Conservation (phyloP, 2,888 invertebrate species). For the Yponomeuta sedellus region DNA sequence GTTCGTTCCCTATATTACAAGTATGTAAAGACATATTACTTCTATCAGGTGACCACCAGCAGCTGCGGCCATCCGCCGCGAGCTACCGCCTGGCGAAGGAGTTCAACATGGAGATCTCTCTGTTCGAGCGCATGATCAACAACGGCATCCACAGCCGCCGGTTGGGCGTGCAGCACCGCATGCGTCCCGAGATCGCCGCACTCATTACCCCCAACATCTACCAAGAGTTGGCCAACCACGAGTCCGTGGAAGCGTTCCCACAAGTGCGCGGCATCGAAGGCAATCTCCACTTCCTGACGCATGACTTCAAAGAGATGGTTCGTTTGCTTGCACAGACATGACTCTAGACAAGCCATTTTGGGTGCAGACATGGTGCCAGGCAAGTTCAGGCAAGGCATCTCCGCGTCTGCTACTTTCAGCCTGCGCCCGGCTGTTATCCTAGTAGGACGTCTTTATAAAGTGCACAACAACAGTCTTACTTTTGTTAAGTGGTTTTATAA, state of each 20-base stretch:
- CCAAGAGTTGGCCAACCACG: slow-evolving; percentile 76
- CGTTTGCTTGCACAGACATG: slow-evolving; percentile 18
- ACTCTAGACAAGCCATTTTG: too few species aligned
- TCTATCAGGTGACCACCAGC: slow-evolving; percentile 83
- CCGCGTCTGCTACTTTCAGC: too few species aligned
- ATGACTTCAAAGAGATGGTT: slow-evolving; percentile 76
- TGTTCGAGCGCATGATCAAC: slow-evolving; percentile 87
- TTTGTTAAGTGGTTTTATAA: too few species aligned
- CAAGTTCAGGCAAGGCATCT: too few species aligned
- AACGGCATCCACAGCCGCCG: slow-evolving; percentile 79
- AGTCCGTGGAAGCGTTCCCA: slow-evolving; percentile 75
- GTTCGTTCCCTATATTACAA: too few species aligned
- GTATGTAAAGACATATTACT: too few species aligned
- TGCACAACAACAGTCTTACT: too few species aligned
- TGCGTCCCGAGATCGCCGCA: slow-evolving; percentile 78
- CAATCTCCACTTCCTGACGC: slow-evolving; percentile 83
- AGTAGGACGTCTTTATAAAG: too few species aligned
- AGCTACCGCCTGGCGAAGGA: slow-evolving; percentile 79
- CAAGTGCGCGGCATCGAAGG: slow-evolving; percentile 76
- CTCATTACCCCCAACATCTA: slow-evolving; percentile 84
- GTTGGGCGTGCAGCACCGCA: slow-evolving; percentile 84
- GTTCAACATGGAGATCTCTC: slow-evolving; percentile 83
- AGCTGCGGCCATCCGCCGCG: slow-evolving; percentile 84
- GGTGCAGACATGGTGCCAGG: too few species aligned
- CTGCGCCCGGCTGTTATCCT: too few species aligned